Evolutionary conservation across 2,888 invertebrate genomes (phyloP).

Genomic region (Drosophila niveifrons): DNA sequence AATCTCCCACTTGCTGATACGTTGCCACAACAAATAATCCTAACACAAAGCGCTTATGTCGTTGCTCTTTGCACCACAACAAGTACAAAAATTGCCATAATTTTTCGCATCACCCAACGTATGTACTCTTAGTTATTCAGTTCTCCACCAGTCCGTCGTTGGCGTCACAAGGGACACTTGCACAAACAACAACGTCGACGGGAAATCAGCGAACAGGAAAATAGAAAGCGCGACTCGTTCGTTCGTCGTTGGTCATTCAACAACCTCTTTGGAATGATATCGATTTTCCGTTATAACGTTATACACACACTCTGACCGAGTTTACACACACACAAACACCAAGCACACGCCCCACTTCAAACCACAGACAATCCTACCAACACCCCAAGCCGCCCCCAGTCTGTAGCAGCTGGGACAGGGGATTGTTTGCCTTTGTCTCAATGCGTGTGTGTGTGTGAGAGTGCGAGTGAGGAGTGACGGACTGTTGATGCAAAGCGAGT

Average conservation of each 20-base stretch:
- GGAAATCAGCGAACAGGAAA: constrained; percentile 16
- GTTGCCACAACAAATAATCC: constrained; percentile 25
- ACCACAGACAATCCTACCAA: constrained; percentile 17
- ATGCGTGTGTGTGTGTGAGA: constrained; percentile 28
- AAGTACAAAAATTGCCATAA: constrained; percentile 24
- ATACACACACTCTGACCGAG: constrained; percentile 81
- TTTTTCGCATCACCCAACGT: constrained; percentile 6
- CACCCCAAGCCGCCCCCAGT: background rate
- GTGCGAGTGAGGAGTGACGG: constrained; percentile 15
- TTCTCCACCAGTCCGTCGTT: constrained; percentile 7
- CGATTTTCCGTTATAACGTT: constrained; percentile 81
- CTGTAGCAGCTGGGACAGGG: constrained; percentile 14
- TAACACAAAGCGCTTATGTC: constrained; percentile 8
- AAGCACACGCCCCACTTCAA: constrained; percentile 61
- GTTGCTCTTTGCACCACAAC: constrained; percentile 17
- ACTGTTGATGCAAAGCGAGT: constrained; percentile 35
- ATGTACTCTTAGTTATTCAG: constrained; percentile 4
- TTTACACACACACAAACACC: constrained; percentile 50
- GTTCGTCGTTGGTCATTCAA: constrained; percentile 62
- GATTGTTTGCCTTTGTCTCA: constrained; percentile 14
- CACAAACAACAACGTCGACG: constrained; percentile 20
- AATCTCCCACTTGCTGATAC: constrained; percentile 23
- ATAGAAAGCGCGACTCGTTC: constrained; percentile 9
- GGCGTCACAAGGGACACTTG: constrained; percentile 19
- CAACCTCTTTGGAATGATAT: constrained; percentile 66